phyloP scores from a whole-genome alignment of 2,797 vertebrate species.

The Nasua narica region DNA sequence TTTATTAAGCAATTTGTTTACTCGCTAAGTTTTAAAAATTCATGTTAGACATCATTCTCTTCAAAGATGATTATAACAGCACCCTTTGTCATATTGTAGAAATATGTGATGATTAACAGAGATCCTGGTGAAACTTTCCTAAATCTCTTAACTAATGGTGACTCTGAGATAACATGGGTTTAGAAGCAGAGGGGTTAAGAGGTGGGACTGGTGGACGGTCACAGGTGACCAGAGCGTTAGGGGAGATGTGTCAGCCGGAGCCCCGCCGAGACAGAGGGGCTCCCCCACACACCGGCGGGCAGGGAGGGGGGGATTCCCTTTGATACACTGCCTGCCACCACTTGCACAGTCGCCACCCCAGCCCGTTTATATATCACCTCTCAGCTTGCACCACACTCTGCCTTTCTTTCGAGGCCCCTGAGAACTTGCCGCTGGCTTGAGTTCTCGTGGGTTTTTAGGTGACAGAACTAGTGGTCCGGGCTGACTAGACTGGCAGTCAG shows the following conservation, averaged over 20 bases:
- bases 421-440: not conserved
- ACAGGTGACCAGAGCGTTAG: not conserved
- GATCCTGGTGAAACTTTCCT: not conserved
- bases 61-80: not conserved
- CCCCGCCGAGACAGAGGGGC: not conserved
- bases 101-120: not conserved
- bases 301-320: not conserved
- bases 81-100: not conserved
- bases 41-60: not conserved
- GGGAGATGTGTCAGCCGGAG: not conserved
- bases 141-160: not conserved
- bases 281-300: not conserved
- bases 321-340: not conserved
- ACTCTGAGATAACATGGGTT: not conserved
- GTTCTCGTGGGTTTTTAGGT: not conserved
- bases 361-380: not conserved
- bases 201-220: not conserved
- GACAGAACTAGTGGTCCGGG: not conserved
- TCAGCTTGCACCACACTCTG: not conserved
- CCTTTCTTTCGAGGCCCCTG: not conserved
- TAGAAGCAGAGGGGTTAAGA: not conserved
- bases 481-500: no score
- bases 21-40: not conserved
- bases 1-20: constrained; percentile 4
- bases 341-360: not conserved